These are phyloP conservation scores for Macrosteles quadrilineatus DNA, from an alignment of 1,140 invertebrate genomes.

Conservation along the genomic window DNA sequence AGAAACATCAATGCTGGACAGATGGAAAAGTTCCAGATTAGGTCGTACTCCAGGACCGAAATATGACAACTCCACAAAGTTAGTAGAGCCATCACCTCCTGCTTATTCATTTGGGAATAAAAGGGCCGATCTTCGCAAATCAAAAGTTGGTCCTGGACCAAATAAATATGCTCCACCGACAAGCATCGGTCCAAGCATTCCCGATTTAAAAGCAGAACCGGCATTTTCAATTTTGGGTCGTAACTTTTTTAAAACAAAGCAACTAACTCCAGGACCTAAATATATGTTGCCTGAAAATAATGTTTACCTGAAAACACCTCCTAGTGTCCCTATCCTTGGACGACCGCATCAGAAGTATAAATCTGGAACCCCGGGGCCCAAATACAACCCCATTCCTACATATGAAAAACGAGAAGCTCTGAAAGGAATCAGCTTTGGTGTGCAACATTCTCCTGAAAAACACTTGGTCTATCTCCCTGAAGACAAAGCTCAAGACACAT, in stretches of 20 bases:
- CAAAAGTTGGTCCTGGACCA: not conserved
- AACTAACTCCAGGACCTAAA: not conserved
- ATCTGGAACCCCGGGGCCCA: not conserved
- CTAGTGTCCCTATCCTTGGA: not conserved
- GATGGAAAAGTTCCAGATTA: not conserved
- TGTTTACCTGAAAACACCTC: conserved; percentile 8
- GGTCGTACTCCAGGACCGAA: not conserved
- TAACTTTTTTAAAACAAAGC: not conserved
- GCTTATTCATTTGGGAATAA: conserved; percentile 8
- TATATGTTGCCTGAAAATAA: conserved; percentile 10
- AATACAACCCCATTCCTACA: not conserved
- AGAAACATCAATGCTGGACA: not conserved
- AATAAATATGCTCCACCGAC: conserved; percentile 4
- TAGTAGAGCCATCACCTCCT: not conserved
- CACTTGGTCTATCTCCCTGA: not conserved
- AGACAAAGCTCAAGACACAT: not conserved
- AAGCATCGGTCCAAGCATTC: not conserved
- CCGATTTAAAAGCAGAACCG: not conserved
- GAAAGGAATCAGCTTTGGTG: conserved; percentile 2
- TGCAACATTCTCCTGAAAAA: not conserved
- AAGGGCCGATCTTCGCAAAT: not conserved
- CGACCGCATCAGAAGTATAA: not conserved
- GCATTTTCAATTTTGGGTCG: not conserved
- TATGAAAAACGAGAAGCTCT: not conserved
- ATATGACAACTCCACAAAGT: not conserved